phyloP scores from a whole-genome alignment of 1,140 invertebrate species.

The Apocrypta bakeri region DNA sequence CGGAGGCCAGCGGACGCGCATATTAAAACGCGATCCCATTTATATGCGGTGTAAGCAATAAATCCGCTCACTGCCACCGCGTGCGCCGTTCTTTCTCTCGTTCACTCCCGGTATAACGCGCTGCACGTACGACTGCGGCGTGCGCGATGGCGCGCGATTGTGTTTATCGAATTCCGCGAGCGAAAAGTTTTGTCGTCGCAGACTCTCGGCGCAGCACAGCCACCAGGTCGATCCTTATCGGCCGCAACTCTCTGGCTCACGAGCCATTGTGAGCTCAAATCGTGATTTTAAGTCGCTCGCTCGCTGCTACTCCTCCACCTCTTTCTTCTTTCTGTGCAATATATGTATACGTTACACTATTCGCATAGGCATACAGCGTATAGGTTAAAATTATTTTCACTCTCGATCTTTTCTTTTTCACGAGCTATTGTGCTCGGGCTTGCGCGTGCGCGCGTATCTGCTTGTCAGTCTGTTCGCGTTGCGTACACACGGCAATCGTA shows the following conservation, averaged over 20 bases:
- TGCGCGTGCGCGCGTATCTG: too few species aligned
- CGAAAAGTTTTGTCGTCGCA: slow-evolving; percentile 26
- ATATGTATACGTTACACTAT: neutral
- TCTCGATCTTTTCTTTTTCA: too few species aligned
- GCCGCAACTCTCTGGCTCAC: slow-evolving; percentile 1
- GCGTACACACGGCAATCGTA: too few species aligned
- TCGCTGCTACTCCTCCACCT: neutral
- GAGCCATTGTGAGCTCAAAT: slow-evolving; percentile 32
- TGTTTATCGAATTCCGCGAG: slow-evolving; percentile 35
- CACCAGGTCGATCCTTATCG: slow-evolving; percentile 22
- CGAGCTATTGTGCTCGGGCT: too few species aligned
- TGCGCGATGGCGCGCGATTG: neutral
- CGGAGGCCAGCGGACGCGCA: neutral
- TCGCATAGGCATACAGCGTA: too few species aligned
- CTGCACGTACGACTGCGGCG: neutral
- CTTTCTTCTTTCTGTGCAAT: neutral
- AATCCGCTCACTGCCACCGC: slow-evolving; percentile 17
- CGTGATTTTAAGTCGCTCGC: slow-evolving; percentile 20
- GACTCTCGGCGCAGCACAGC: neutral
- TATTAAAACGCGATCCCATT: slow-evolving; percentile 29
- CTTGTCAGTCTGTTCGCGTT: too few species aligned
- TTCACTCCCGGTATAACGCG: too few species aligned
- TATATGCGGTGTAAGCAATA: slow-evolving; percentile 29
- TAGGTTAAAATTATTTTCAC: too few species aligned
- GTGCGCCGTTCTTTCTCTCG: neutral